Percentiles rank a stretch among this genome's conserved stretches.
phyloP scores from a whole-genome alignment of 2,888 invertebrate genomes.

The Cephus nigrinus region DNA sequence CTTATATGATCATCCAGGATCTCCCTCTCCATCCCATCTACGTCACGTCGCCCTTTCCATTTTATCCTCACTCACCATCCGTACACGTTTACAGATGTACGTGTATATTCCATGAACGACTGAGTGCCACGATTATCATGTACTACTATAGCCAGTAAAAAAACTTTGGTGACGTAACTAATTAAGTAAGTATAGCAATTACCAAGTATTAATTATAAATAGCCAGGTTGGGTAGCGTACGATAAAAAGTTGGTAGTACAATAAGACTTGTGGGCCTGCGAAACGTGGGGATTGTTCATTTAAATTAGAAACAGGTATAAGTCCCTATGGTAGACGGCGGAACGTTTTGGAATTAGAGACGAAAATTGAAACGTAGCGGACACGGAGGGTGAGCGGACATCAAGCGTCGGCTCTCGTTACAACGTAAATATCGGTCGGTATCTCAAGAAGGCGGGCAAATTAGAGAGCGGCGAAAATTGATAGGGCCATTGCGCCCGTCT shows the following conservation, averaged over 20 bases:
- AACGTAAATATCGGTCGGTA: slow-evolving; percentile 34
- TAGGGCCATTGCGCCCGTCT: slow-evolving; percentile 39
- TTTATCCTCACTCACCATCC: background rate
- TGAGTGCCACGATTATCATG: background rate
- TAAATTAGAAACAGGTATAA: background rate
- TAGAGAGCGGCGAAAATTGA: slow-evolving; percentile 49
- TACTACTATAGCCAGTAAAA: background rate
- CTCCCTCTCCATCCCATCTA: background rate
- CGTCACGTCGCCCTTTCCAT: background rate
- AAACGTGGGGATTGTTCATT: background rate
- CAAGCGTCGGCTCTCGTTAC: slow-evolving; percentile 28
- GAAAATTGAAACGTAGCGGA: background rate
- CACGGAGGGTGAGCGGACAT: background rate
- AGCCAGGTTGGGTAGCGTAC: background rate
- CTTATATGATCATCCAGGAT: background rate
- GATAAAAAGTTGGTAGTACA: background rate
- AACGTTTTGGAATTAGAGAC: background rate
- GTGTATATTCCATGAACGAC: background rate
- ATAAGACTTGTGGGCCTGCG: background rate
- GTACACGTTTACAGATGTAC: background rate
- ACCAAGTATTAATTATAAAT: background rate
- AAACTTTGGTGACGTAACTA: background rate
- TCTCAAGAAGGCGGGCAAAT: slow-evolving; percentile 38
- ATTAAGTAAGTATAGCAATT: background rate
- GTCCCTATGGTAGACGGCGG: background rate